Evolutionary conservation across 2,113 vertebrate species (phyloP), one percentile per base, ranked within the genome.

Genomic region (Myotis davidii): DNA sequence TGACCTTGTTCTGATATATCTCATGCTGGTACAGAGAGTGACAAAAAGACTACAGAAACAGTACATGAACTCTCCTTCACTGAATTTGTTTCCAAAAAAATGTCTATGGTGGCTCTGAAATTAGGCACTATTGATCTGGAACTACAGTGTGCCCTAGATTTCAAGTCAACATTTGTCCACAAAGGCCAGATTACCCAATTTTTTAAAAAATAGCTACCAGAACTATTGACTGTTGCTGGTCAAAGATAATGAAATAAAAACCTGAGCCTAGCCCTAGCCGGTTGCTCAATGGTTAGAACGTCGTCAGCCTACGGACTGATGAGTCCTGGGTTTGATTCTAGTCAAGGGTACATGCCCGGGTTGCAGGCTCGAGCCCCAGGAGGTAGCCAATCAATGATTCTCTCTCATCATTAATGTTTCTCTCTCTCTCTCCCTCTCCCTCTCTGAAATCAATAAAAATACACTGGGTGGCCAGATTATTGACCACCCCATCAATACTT

Each of bases 181-280:
- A 29, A 79, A 82, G 59, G 39, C 45, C 86, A 84, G 54, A 20
- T 76, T 86, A 79, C 32, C 50, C 18, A 81, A 21, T 48, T 78
- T 93, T 78, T 77, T 77, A 79, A 20, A 56, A 90, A 94, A 39
- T 27, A 74, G 42, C 13, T 54, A 42, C 34, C 21, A 0, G 8
- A 88, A 54, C 5, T 78, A 76, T 29, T 59, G 37, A 84, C 2
- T 83, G 54, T 32, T 83, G 73, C 18, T 83, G 6, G 45, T 79
- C 50, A 87, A 94, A 96, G 82, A 42, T 64, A 95, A 93, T 73
- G 79, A 70, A 91, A 74, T 50, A 89, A 96, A 83, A 89, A 34
- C n/a, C 89, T 91, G 29, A 73, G 52, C 17, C 34, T 45, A 78
- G 25, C 59, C 59, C 23, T 61, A 27, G 59, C 59, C 9, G 9